Evolutionary conservation across 1,140 invertebrate genomes (phyloP).

Genomic region (Macrostomum lignano): DNA sequence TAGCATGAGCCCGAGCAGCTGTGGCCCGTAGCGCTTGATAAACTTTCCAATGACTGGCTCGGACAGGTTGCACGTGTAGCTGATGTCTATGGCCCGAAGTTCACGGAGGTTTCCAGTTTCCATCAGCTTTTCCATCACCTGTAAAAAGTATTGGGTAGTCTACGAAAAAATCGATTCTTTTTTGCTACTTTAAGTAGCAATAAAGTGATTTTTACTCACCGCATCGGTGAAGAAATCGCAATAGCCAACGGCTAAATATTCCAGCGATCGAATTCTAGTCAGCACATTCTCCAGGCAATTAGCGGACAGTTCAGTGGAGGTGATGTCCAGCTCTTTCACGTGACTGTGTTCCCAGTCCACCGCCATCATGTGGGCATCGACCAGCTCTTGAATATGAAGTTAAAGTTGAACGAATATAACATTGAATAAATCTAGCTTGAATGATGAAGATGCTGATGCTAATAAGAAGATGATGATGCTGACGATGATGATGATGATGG

Average conservation of each 20-base stretch:
- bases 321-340: slow-evolving; percentile 75
- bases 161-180: slow-evolving; percentile 1
- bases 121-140: slow-evolving; percentile 56
- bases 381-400: slow-evolving; percentile 42
- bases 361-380: slow-evolving; percentile 61
- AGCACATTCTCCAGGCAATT: slow-evolving; percentile 76
- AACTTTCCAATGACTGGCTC: slow-evolving; percentile 73
- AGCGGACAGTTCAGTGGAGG: slow-evolving; percentile 68
- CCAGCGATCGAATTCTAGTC: slow-evolving; percentile 49
- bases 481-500: too few species aligned
- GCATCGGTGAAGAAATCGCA: slow-evolving; percentile 83
- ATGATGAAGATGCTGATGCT: too few species aligned
- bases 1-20: slow-evolving; percentile 53
- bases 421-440: slow-evolving; percentile 6
- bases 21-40: slow-evolving; percentile 52
- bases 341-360: slow-evolving; percentile 90
- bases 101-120: slow-evolving; percentile 55
- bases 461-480: too few species aligned
- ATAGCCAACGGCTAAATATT: slow-evolving; percentile 71
- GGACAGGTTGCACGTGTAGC: slow-evolving; percentile 68
- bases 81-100: slow-evolving; percentile 60
- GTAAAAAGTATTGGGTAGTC: slow-evolving; percentile 6
- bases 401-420: slow-evolving; percentile 7
- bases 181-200: slow-evolving; percentile 2
- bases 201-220: slow-evolving; percentile 27